Evolutionary conservation across 2,888 invertebrate genomes (phyloP), one percentile per base, ranked within the genome.

Genomic region (Drosophila mercatorum): DNA sequence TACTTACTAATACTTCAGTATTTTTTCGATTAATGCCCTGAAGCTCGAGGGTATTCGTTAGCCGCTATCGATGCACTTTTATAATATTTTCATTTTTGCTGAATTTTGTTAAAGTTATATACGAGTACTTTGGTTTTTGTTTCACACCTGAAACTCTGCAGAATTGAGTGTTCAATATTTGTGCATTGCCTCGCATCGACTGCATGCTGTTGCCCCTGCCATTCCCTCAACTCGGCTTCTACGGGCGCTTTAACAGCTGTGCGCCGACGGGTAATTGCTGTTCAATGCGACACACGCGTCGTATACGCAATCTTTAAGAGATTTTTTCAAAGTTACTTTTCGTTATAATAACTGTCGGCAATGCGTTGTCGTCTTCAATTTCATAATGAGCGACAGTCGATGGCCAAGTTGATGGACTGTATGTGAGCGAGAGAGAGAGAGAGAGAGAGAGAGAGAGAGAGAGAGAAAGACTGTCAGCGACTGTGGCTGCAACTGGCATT

Each of bases 81-180:
- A 43, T 59, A 57, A 11, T n/a, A 26, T n/a, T 55, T 49, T 34
- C 28, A 43, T 49, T 68, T 60, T 49, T 49, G 5, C 3, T 28
- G 8, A 38, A 40, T 47, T 72, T 67, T 55, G 65, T 68, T 65
- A 58, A 53, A 31, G 49, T n/a, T 49, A 53, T 76, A 68, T 68
- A 22, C 40, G 64, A 12, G 46, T 47, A 31, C 58, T 68, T 58
- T 55, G 34, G 5, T 17, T 53, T 38, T 22, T 68, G 72, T 72
- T 78, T 80, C 78, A 80, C 83, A 83, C 85, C 83, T 79, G 79
- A 78, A 81, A 72, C 51, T n/a, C 5, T 68, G 77, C 70, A 68
- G 49, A 52, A 40, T 67, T 53, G 58, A 66, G 31, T 64, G 67
- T 46, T 57, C 61, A 49, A 41, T 64, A 55, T 68, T 56, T 71